These are phyloP conservation scores for Unio delphinus DNA, from an alignment of 2,888 invertebrate genomes.

Conservation along the genomic window DNA sequence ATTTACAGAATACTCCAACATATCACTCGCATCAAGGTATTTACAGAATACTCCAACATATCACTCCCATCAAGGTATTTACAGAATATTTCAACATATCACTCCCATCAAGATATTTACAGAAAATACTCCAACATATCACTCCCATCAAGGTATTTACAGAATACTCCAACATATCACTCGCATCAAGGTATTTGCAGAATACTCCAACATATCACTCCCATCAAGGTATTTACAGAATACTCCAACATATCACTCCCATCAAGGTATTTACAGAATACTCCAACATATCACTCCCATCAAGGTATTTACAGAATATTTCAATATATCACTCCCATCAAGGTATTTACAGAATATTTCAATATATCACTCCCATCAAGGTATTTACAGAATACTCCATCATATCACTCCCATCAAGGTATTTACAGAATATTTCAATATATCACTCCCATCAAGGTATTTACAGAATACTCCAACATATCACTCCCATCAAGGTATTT, in stretches of 20 bases:
- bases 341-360: conserved; percentile 44
- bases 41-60: not conserved
- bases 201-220: conserved; percentile 72
- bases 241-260: no score
- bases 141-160: no score
- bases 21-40: conserved; percentile 71
- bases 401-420: no score
- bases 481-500: no score
- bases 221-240: conserved; percentile 65
- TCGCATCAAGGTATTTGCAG: conserved; percentile 23
- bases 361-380: no score
- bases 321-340: conserved; percentile 72
- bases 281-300: no score
- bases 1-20: conserved; percentile 60
- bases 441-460: conserved; percentile 71
- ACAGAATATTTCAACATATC: conserved; percentile 71
- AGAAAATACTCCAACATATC: not conserved
- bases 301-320: conserved; percentile 58
- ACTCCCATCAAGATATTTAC: conserved; percentile 70
- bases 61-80: no score
- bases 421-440: conserved; percentile 69
- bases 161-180: no score
- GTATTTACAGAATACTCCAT: no score
- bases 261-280: no score
- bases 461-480: not conserved